Evolutionary conservation across 1,140 invertebrate species (phyloP), one percentile per base, ranked within the genome.

Genomic region (Saccostrea cuccullata): DNA sequence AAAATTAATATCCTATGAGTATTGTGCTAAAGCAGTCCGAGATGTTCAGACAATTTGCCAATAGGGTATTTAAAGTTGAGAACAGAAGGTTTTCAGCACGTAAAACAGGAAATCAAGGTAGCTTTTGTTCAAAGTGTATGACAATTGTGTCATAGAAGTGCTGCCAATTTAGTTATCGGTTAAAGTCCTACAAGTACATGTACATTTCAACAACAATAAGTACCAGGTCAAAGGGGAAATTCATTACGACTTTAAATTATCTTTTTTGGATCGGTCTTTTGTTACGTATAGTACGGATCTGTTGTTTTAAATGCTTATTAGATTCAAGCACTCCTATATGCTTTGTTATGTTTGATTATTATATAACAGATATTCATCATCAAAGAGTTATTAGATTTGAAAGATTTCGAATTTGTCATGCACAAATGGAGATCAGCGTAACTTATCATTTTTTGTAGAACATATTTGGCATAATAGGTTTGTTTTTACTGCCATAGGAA

Each of bases 391-490:
- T 30, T 77, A 77, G 26, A 77, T 77, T 30, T 77, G 70, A 77
- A 77, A 36, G 70, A 77, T 77, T 77, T 30, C 23, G 30, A 77
- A 26, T 77, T 26, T 30, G 70, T 77, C 30, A 13, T 36, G 70
- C 70, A 36, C 26, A 77, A 77, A 30, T 77, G 70, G 70, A 77
- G 70, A 26, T 36, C 30, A 36, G 9, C 70, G 36, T 77, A 26
- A 13, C 70, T 77, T 77, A 77, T 77, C 70, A 77, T 77, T 11
- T 73, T 77, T 30, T 30, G 70, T 30, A 77, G 23, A 23, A 77
- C 26, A 13, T 77, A 15, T 36, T 77, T 77, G 70, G 30, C 70
- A 77, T 77, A 23, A 77, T 26, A 15, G 26, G 15, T 77, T 77
- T 77, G 12, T 77, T 64, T n/a, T 64, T 30, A 77, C 70, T 77